Conservation (phyloP, 2,113 vertebrate genomes). For the Datnioides undecimradiatus region DNA sequence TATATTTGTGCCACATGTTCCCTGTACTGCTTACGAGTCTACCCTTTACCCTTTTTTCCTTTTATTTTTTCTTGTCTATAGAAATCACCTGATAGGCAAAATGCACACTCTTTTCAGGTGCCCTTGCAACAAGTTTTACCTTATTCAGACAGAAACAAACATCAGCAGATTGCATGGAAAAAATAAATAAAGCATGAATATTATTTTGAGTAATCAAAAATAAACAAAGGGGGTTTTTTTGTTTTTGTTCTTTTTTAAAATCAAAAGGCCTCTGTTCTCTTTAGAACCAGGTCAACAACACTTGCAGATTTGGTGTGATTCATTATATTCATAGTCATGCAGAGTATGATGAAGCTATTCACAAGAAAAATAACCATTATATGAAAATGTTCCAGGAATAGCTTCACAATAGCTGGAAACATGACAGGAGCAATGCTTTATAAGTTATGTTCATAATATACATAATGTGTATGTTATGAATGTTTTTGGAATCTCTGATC, state of each 20-base stretch:
- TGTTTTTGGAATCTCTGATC: conserved; percentile 29
- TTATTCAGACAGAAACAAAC: background rate
- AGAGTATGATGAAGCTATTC: conserved; percentile 31
- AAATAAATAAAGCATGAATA: background rate
- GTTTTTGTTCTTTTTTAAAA: no score
- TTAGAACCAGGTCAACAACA: conserved; percentile 9
- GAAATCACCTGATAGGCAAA: background rate
- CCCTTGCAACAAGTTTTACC: no score
- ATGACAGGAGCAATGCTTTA: background rate
- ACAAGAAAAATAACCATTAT: conserved; percentile 1
- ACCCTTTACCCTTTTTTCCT: background rate
- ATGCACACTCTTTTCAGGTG: background rate
- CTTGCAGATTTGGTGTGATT: conserved; percentile 15
- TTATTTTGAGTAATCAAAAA: background rate
- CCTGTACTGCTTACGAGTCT: background rate
- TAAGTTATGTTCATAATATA: conserved; percentile 5
- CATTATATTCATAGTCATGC: no score
- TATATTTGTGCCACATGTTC: background rate
- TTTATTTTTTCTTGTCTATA: background rate
- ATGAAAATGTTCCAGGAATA: background rate
- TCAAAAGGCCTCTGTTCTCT: background rate
- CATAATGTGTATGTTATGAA: conserved; percentile 4
- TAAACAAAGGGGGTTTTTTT: background rate
- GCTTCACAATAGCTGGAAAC: conserved; percentile 18
- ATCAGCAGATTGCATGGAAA: background rate